phyloP scores from a whole-genome alignment of 2,888 invertebrate genomes.

The Idaea aversata region DNA sequence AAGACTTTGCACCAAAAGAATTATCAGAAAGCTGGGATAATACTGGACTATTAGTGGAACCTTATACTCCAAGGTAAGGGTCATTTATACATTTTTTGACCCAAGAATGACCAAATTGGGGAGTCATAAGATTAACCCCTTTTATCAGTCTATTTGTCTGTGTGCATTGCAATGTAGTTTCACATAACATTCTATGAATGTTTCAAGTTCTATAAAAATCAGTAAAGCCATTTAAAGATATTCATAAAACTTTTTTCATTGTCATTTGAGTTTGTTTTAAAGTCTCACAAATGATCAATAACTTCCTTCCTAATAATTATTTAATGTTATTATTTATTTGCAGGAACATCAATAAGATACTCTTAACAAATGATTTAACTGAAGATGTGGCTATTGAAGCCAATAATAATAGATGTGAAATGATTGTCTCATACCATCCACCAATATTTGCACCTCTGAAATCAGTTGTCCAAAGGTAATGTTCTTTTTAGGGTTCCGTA shows the following conservation, averaged over 20 bases:
- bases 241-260: too few species aligned
- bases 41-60: slow-evolving; percentile 94
- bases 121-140: background rate
- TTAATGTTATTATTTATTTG: slow-evolving; percentile 29
- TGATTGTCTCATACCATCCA: slow-evolving; percentile 98
- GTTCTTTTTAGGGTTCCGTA: slow-evolving; percentile 1
- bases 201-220: too few species aligned
- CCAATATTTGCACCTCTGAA: slow-evolving; percentile 94
- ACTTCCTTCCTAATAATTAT: background rate
- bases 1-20: slow-evolving; percentile 84
- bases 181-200: too few species aligned
- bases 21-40: slow-evolving; percentile 96
- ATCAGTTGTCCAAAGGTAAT: slow-evolving; percentile 87
- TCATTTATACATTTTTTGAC: slow-evolving; percentile 8
- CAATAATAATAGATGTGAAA: slow-evolving; percentile 81
- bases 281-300: too few species aligned
- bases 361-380: slow-evolving; percentile 96
- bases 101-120: background rate
- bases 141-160: too few species aligned
- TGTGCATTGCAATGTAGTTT: too few species aligned
- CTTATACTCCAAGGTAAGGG: slow-evolving; percentile 77
- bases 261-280: too few species aligned
- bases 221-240: too few species aligned
- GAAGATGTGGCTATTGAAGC: slow-evolving; percentile 93
- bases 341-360: slow-evolving; percentile 81